Evolutionary conservation across 2,888 invertebrate species (phyloP), one percentile per base, ranked within the genome.

Genomic region (Serripes groenlandicus): DNA sequence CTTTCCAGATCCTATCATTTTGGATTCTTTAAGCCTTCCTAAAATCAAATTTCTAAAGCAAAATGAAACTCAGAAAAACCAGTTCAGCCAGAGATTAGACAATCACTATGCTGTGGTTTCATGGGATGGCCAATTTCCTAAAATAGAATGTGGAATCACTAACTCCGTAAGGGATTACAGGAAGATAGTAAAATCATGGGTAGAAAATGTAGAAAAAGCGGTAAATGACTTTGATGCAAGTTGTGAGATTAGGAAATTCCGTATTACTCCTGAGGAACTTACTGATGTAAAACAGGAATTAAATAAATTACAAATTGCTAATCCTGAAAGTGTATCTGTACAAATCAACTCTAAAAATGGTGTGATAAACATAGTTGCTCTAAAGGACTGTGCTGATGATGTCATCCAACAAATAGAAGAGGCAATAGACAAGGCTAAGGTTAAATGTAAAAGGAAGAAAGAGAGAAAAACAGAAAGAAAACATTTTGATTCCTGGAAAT

Each of bases 301-400:
- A 11, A 37, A 66, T 21, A 49, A 18, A 0, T 15, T 88, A 11
- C 72, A 62, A 30, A 56, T 88, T 21, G 34, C 69, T 26, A 32
- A 85, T 30, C 81, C 84, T 37, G 85, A 83, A 35, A 60, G 49
- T 37, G 82, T 88, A 1, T 54, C 72, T 23, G 68, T 88, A 1
- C 52, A 82, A 28, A 26, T 79, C 28, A 79, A 88, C 23, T 58
- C 78, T 0, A 35, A 73, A 3, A 54, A 56, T 28, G 28, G 64
- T 7, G 49, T 32, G 11, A 75, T 88, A n/a, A 79, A 69, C 49
- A 37, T 85, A 23, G 72, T 81, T 32, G 77, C 78, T 15, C 78
- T 78, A 18, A 62, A 70, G 52, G 75, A 66, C 5, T 32, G 54
- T 21, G 42, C 69, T 35, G 69, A 68, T n/a, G n/a, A 18, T 37